phyloP scores from a whole-genome alignment of 2,888 invertebrate genomes.

The Eupithecia inturbata region DNA sequence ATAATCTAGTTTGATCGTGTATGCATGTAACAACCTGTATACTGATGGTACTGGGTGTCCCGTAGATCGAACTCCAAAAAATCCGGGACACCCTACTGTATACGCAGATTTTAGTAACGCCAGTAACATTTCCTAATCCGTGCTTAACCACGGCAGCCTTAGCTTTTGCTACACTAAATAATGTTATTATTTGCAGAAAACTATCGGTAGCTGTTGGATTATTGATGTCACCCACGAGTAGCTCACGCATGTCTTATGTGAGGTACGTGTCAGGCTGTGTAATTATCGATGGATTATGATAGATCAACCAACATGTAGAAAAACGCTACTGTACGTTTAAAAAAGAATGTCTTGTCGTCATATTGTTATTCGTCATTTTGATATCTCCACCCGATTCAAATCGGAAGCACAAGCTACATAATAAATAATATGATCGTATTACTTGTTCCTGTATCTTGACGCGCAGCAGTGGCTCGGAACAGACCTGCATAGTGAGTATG shows the following conservation, averaged over 20 bases:
- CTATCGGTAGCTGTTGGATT: background rate
- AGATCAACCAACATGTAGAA: background rate
- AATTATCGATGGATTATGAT: background rate
- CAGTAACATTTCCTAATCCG: background rate
- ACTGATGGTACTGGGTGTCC: no score
- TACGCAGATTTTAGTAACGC: no score
- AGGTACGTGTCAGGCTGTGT: background rate
- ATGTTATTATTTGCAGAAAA: background rate
- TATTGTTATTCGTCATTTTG: background rate
- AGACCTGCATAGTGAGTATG: conserved; percentile 83
- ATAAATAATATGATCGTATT: background rate
- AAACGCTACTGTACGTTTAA: background rate
- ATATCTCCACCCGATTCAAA: background rate
- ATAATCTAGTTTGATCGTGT: background rate
- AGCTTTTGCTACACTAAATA: no score
- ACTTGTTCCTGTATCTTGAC: conserved; percentile 70
- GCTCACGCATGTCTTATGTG: background rate
- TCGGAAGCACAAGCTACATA: background rate
- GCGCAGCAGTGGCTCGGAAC: conserved; percentile 77
- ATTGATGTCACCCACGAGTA: background rate
- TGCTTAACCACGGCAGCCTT: no score
- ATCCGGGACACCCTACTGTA: no score
- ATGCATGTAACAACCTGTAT: background rate
- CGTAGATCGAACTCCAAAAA: no score
- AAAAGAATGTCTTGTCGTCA: background rate